A percentile compares a stretch with the other conserved stretches of the same genome.
Conservation (phyloP, 2,113 vertebrate species). For the Excalfactoria chinensis region DNA sequence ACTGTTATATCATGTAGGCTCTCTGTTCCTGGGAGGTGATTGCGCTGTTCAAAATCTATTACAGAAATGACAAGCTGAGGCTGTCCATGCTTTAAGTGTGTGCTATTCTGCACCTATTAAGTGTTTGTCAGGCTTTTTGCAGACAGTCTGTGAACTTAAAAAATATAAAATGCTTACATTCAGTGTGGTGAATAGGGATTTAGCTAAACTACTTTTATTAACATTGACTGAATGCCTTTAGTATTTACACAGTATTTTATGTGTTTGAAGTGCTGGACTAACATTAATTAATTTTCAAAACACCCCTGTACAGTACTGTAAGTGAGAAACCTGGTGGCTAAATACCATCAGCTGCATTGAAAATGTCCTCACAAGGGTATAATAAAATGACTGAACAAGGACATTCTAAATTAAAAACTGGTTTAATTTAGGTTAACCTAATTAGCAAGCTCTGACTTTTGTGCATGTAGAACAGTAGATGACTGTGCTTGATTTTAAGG, state of each 20-base stretch:
- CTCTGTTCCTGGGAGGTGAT: neutral
- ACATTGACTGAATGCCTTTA: neutral
- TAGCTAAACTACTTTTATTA: neutral
- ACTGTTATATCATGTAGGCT: neutral
- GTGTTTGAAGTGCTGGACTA: neutral
- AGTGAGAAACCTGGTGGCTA: neutral
- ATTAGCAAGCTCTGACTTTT: neutral
- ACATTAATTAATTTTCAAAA: conserved; percentile 27
- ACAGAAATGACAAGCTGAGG: neutral
- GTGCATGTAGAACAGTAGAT: neutral
- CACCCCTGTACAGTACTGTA: neutral
- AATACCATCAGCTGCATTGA: neutral
- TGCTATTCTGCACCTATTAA: neutral
- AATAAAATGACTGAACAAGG: conserved; percentile 2
- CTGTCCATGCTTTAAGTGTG: neutral
- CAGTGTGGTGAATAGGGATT: neutral
- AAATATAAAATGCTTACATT: conserved; percentile 5
- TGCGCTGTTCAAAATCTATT: neutral
- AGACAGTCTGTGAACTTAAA: neutral
- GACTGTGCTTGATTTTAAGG: neutral
- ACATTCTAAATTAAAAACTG: neutral
- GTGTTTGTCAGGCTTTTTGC: conserved; percentile 6
- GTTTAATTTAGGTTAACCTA: neutral
- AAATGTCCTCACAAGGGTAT: neutral
- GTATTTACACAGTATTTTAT: conserved; percentile 10